A percentile compares a stretch with the other conserved stretches of the same genome.
Conservation (phyloP, 2,888 invertebrate genomes). For the Alloplasta piceator region DNA sequence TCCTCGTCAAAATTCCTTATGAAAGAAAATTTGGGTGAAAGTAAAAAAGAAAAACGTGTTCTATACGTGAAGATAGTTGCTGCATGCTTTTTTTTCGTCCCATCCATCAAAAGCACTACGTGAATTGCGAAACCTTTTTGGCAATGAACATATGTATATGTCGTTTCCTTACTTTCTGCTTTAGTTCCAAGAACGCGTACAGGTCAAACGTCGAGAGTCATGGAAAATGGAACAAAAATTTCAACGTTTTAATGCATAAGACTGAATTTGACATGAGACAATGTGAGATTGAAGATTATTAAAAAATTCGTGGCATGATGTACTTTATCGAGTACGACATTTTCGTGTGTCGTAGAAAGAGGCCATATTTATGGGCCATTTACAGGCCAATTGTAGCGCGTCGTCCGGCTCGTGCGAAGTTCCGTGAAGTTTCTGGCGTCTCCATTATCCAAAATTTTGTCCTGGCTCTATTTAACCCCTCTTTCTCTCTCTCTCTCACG, state of each 20-base stretch:
- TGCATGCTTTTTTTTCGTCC: constrained; percentile 47
- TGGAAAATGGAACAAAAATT: constrained; percentile 56
- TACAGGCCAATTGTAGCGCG: constrained; percentile 51
- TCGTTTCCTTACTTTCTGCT: constrained; percentile 77
- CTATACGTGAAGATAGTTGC: constrained; percentile 11
- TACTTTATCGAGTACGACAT: constrained; percentile 18
- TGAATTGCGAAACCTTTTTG: constrained; percentile 18
- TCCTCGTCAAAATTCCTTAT: too few species aligned
- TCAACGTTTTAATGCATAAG: constrained; percentile 26
- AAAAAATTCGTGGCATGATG: constrained; percentile 12
- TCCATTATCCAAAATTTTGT: constrained; percentile 42
- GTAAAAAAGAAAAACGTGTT: constrained; percentile 8
- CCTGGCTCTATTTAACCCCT: not conserved
- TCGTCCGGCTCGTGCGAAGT: constrained; percentile 5
- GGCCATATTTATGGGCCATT: not conserved
- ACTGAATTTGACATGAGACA: not conserved
- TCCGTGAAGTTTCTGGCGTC: not conserved
- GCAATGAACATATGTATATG: constrained; percentile 29
- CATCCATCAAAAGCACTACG: constrained; percentile 42
- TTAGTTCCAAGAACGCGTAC: constrained; percentile 71
- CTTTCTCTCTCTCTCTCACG: not conserved
- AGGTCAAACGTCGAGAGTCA: constrained; percentile 62
- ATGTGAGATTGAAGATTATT: too few species aligned
- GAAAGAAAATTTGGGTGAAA: too few species aligned
- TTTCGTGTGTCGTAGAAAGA: constrained; percentile 17